These are phyloP conservation scores for Orchestia grillus DNA, from an alignment of 1,140 invertebrate genomes.

Conservation along the genomic window DNA sequence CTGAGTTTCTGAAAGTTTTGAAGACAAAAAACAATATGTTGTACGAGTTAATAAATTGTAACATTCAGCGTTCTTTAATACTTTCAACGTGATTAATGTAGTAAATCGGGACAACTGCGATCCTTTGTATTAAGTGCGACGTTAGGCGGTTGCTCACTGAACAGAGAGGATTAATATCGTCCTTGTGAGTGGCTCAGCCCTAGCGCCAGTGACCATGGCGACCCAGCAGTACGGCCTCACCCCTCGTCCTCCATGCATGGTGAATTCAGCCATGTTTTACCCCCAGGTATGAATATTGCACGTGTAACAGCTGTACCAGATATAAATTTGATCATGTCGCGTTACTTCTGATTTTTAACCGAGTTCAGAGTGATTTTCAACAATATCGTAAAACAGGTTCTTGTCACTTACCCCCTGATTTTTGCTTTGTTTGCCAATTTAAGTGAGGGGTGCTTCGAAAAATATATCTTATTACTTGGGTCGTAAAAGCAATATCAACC, in stretches of 20 bases:
- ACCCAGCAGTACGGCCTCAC: slow-evolving; percentile 49
- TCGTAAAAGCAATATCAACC: no score
- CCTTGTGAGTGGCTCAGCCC: background rate
- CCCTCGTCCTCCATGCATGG: slow-evolving; percentile 21
- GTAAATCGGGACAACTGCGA: background rate
- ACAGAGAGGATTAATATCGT: background rate
- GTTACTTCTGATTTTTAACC: no score
- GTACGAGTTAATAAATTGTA: background rate
- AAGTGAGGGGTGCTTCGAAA: no score
- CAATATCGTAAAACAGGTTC: no score
- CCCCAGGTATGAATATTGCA: background rate
- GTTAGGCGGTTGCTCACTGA: background rate
- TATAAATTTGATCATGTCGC: no score
- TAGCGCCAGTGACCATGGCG: background rate
- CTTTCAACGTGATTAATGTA: background rate
- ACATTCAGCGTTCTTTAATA: background rate
- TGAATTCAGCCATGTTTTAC: slow-evolving; percentile 42
- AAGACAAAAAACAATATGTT: background rate
- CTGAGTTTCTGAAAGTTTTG: background rate
- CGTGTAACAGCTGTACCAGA: background rate
- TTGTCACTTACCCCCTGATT: no score
- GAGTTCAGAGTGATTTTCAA: no score
- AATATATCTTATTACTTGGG: no score
- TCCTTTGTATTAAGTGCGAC: background rate
- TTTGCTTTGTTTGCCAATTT: no score